These are phyloP conservation scores for Piprites chloris DNA, from an alignment of 2,113 vertebrate species.

Conservation along the genomic window DNA sequence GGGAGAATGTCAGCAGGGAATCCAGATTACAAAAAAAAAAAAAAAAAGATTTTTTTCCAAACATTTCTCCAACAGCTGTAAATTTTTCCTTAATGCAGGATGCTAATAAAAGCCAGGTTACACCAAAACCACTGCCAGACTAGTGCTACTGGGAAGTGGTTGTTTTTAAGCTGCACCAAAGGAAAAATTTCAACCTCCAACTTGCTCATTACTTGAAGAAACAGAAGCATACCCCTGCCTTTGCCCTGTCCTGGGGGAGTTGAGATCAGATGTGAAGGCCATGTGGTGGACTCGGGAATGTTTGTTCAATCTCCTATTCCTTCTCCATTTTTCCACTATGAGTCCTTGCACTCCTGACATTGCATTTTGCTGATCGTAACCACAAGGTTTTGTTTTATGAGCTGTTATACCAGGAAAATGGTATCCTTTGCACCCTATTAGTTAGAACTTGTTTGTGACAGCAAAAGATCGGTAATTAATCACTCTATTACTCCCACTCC, in stretches of 20 bases:
- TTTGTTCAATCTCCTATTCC: conserved; percentile 40
- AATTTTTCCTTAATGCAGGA: conserved; percentile 51
- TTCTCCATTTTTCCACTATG: background rate
- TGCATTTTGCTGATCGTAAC: conserved; percentile 33
- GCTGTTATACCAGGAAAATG: conserved; percentile 32
- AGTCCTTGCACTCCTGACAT: background rate
- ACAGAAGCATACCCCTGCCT: conserved; percentile 9
- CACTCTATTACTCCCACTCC: background rate
- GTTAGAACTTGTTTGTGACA: conserved; percentile 39
- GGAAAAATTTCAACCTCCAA: conserved; percentile 42
- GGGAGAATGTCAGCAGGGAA: conserved; percentile 9
- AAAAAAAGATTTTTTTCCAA: conserved; percentile 40
- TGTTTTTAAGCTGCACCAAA: conserved; percentile 18
- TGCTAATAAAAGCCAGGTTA: conserved; percentile 79
- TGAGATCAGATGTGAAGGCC: background rate
- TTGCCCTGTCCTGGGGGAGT: background rate
- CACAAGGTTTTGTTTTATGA: conserved; percentile 53
- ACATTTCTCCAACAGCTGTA: conserved; percentile 66
- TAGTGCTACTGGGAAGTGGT: conserved; percentile 35
- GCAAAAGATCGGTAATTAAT: background rate
- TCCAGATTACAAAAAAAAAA: background rate
- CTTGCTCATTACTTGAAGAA: conserved; percentile 31
- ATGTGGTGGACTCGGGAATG: conserved; percentile 2
- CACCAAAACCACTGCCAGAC: conserved; percentile 49
- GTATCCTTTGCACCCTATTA: conserved; percentile 49